Evolutionary conservation across 2,797 vertebrate species (phyloP), one percentile per base, ranked within the genome.

Genomic region (Ambastaia sidthimunki): DNA sequence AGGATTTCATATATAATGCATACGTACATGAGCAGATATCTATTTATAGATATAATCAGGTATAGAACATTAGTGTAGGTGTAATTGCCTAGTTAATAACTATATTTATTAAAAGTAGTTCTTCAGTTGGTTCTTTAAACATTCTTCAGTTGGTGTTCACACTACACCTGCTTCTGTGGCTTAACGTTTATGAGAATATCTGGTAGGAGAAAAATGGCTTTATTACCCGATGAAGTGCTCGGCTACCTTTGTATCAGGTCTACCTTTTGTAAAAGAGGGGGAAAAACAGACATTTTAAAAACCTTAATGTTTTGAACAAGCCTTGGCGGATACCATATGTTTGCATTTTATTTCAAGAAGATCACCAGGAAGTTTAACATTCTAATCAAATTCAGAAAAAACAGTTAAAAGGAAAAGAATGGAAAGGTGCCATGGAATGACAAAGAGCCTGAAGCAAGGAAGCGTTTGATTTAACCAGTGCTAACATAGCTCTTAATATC

Each of bases 311-410:
- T 72, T 84, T 78, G 74, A 76, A 59, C 63, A 65, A 60, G 63
- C 55, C 65, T 81, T 66, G 59, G 79, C 59, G 75, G 37, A 81
- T 74, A 69, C 63, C 79, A 84, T 68, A 79, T 78, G 76, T 78
- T 81, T 50, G 63, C 54, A 3, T 81, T 83, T 77, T 62, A 48
- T 74, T 74, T 76, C 4, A 59, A 55, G 37, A 75, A 66, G 66
- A 83, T 50, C 65, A 79, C 59, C 74, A 74, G 81, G 66, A 74
- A 79, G 71, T 81, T 81, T 75, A 68, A 41, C 18, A 47, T 72
- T 76, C 37, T 54, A 80, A 83, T 85, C 80, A 71, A 83, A 76
- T 80, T 83, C 76, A 59, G 76, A 66, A 59, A 47, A 23, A 76
- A 83, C 77, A 66, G 72, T 69, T 84, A 66, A 78, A 65, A 71